Evolutionary conservation across 2,797 vertebrate species (phyloP).

Genomic region (Liasis olivaceus): DNA sequence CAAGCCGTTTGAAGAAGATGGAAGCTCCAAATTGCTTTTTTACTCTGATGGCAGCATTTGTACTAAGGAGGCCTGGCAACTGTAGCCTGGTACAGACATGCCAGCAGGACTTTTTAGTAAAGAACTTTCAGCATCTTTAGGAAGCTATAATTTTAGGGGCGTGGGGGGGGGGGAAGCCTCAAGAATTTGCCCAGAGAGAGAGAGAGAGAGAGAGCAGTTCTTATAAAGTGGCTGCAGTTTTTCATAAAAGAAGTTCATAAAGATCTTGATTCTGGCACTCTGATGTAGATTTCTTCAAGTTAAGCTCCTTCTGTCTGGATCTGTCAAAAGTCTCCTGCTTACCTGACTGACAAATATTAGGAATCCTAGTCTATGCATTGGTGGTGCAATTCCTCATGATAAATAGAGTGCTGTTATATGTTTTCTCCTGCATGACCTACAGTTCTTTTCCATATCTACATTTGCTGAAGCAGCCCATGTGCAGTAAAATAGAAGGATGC

Average conservation of each 20-base stretch:
- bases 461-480: background rate
- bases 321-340: background rate
- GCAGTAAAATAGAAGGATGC: background rate
- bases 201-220: background rate
- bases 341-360: background rate
- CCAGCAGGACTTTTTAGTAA: background rate
- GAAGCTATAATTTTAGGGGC: background rate
- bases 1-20: background rate
- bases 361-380: background rate
- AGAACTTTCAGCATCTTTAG: background rate
- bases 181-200: background rate
- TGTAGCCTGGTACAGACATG: background rate
- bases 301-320: background rate
- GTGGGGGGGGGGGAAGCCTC: background rate
- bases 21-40: background rate
- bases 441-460: background rate
- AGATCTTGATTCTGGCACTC: no score
- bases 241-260: background rate
- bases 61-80: background rate
- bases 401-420: background rate
- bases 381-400: background rate
- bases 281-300: background rate
- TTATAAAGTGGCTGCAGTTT: background rate
- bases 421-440: background rate
- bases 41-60: background rate